Percentiles rank a stretch among this genome's conserved stretches.
These are phyloP conservation scores for Phortica okadai DNA, from an alignment of 2,888 invertebrate genomes.

Conservation along the genomic window DNA sequence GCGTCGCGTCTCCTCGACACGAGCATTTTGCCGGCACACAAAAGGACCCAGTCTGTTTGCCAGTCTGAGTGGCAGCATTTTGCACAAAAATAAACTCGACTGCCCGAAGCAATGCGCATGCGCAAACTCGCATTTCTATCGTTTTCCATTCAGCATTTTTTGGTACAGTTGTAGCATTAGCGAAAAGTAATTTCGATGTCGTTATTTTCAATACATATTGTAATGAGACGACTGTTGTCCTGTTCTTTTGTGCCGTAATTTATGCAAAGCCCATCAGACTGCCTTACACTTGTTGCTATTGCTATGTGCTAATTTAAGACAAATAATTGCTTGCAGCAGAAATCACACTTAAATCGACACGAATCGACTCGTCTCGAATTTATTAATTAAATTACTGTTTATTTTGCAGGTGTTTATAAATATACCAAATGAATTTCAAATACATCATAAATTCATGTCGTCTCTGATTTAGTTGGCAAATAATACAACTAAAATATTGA, in stretches of 20 bases:
- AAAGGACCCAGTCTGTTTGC: slow-evolving; percentile 32
- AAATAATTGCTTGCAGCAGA: slow-evolving; percentile 8
- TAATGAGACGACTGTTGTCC: not conserved
- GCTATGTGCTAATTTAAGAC: slow-evolving; percentile 8
- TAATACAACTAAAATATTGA: no score
- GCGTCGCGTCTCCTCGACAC: not conserved
- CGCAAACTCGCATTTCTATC: slow-evolving; percentile 45
- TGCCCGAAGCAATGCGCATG: slow-evolving; percentile 64
- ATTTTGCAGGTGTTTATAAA: slow-evolving; percentile 10
- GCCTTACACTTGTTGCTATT: not conserved
- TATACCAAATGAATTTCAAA: not conserved
- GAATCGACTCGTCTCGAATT: not conserved
- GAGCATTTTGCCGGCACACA: slow-evolving; percentile 6
- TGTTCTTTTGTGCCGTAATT: not conserved
- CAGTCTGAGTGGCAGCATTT: slow-evolving; percentile 22
- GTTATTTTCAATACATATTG: not conserved
- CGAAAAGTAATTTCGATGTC: not conserved
- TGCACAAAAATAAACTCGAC: slow-evolving; percentile 36
- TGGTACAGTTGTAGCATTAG: slow-evolving; percentile 10
- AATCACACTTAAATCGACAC: slow-evolving; percentile 22
- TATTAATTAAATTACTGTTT: not conserved
- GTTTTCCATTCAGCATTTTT: not conserved
- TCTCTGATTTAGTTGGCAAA: no score
- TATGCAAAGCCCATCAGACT: not conserved
- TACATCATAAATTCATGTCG: no score